Conservation (phyloP, 2,888 invertebrate genomes). For the Arge pagana region DNA sequence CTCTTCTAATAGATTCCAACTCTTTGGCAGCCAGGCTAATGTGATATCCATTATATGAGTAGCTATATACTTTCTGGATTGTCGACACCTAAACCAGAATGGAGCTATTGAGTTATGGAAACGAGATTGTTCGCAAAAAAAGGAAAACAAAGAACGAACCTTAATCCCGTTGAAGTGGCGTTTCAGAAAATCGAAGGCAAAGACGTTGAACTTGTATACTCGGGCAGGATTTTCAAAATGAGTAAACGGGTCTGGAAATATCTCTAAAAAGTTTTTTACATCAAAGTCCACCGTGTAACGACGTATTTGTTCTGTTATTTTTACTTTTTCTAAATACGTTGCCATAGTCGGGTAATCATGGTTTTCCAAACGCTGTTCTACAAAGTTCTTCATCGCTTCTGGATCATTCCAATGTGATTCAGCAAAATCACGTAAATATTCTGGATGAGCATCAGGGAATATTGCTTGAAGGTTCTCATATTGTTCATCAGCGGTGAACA, state of each 20-base stretch:
- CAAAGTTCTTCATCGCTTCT: slow-evolving; percentile 35
- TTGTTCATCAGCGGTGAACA: slow-evolving; percentile 30
- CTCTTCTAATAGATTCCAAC: slow-evolving; percentile 27
- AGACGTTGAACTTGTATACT: slow-evolving; percentile 22
- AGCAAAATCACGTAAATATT: slow-evolving; percentile 36
- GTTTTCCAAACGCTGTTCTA: slow-evolving; percentile 35
- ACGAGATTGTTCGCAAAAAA: slow-evolving; percentile 35
- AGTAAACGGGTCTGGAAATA: slow-evolving; percentile 57
- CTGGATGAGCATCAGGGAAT: slow-evolving; percentile 50
- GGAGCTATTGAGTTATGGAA: neutral
- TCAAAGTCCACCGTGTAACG: slow-evolving; percentile 58
- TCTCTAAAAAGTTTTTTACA: slow-evolving; percentile 55
- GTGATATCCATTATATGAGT: slow-evolving; percentile 23
- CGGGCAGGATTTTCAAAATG: slow-evolving; percentile 31
- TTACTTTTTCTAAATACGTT: slow-evolving; percentile 32
- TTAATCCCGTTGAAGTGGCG: slow-evolving; percentile 28
- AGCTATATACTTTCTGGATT: slow-evolving; percentile 7
- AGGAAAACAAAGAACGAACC: slow-evolving; percentile 25
- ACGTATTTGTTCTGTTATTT: slow-evolving; percentile 50
- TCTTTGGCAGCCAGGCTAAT: slow-evolving; percentile 39
- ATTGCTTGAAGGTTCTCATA: slow-evolving; percentile 38
- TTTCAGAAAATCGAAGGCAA: slow-evolving; percentile 40
- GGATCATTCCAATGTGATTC: slow-evolving; percentile 28
- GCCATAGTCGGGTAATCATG: slow-evolving; percentile 43
- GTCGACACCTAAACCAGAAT: neutral